Evolutionary conservation across 2,888 invertebrate genomes (phyloP).

Genomic region (Andrena trimmerana): DNA sequence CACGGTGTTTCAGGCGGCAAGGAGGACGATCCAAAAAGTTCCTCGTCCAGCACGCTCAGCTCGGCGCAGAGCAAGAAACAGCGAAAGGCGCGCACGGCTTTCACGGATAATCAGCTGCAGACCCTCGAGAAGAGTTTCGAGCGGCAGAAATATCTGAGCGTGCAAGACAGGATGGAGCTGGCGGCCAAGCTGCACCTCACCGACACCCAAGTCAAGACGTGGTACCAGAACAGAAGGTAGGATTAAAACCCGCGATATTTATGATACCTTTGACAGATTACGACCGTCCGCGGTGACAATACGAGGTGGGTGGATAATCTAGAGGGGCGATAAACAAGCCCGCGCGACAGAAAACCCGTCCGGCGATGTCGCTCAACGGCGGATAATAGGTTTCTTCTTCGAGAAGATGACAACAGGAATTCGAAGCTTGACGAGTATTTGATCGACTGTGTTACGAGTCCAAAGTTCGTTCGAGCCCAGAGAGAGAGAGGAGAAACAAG

Average conservation of each 20-base stretch:
- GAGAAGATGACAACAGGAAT: background rate
- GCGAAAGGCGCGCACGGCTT: constrained; percentile 98
- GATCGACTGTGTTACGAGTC: background rate
- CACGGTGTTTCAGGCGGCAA: constrained; percentile 89
- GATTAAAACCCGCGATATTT: constrained; percentile 34
- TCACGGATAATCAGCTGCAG: constrained; percentile 99
- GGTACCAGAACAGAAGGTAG: constrained; percentile 99
- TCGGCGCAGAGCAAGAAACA: constrained; percentile 94
- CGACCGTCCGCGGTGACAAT: constrained; percentile 11
- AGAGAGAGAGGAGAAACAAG: too few relatives aligned
- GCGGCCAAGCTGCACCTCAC: constrained; percentile 98
- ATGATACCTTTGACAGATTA: constrained; percentile 18
- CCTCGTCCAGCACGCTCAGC: constrained; percentile 86
- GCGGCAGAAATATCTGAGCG: constrained; percentile 97
- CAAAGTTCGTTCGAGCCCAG: background rate
- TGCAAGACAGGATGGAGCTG: constrained; percentile 99
- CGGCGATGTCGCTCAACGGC: too few relatives aligned
- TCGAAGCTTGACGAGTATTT: background rate
- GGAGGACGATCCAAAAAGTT: constrained; percentile 92
- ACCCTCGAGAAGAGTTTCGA: constrained; percentile 99
- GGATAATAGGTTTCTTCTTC: background rate
- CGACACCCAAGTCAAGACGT: constrained; percentile 99
- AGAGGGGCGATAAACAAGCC: constrained; percentile 25
- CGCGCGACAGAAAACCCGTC: background rate
- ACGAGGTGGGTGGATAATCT: constrained; percentile 16